Evolutionary conservation across 2,113 vertebrate species (phyloP).

Genomic region (Pipra filicauda): DNA sequence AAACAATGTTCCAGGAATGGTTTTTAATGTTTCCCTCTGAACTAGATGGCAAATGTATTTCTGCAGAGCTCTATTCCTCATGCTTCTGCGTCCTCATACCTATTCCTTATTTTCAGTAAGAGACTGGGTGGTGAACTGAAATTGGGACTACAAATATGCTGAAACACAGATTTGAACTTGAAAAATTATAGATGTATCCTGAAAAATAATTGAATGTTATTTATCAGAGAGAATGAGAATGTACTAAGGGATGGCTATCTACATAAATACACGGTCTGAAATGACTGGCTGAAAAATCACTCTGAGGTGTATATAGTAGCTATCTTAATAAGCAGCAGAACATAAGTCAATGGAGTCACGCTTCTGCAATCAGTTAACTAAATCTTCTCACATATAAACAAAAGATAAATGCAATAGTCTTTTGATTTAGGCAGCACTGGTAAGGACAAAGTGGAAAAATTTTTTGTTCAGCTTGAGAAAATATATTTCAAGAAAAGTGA

Average conservation of each 20-base stretch:
- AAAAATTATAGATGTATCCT: background rate
- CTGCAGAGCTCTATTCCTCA: background rate
- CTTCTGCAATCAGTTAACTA: background rate
- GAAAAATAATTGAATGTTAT: background rate
- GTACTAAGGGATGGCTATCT: background rate
- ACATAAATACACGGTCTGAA: background rate
- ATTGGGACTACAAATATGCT: background rate
- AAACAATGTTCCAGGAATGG: background rate
- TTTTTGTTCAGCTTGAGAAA: background rate
- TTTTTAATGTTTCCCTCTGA: background rate
- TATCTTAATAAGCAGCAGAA: background rate
- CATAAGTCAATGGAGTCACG: background rate
- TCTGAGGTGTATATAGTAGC: background rate
- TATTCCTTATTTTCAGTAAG: background rate
- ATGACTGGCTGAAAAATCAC: background rate
- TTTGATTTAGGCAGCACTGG: background rate
- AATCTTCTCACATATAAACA: background rate
- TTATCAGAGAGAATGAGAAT: background rate
- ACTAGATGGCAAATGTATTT: background rate
- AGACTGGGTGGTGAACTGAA: background rate
- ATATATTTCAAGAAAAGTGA: background rate
- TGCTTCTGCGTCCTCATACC: background rate
- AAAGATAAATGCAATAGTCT: background rate
- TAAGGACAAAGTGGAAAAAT: background rate
- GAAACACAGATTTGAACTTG: background rate